Evolutionary conservation across 2,888 invertebrate species (phyloP).

Genomic region (Lysandra bellargus): DNA sequence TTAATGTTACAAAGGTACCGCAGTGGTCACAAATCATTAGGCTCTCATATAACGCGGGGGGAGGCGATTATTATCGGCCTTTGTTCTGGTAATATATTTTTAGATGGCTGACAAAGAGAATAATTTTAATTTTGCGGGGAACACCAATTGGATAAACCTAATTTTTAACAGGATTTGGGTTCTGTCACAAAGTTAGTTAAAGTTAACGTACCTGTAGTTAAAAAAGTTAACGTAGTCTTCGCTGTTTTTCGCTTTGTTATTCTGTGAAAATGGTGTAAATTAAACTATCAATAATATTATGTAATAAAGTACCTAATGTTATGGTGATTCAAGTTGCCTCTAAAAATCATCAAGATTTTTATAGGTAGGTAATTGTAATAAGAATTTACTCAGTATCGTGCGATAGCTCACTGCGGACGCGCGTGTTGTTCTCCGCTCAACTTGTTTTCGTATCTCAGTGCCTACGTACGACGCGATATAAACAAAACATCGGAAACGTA

Average conservation of each 20-base stretch:
- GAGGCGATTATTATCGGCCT: constrained; percentile 39
- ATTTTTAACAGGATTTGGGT: no score
- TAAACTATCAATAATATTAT: no score
- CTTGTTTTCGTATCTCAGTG: constrained; percentile 1
- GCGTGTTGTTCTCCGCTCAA: neutral
- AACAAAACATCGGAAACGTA: no score
- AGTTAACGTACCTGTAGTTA: no score
- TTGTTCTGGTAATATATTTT: constrained; percentile 37
- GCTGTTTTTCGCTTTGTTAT: no score
- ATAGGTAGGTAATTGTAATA: no score
- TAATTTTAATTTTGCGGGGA: constrained; percentile 23
- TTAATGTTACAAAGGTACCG: constrained; percentile 21
- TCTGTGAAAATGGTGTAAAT: no score
- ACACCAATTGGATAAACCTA: neutral
- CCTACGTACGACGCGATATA: neutral
- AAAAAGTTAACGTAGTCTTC: no score
- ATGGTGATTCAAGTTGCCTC: no score
- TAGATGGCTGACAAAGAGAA: constrained; percentile 20
- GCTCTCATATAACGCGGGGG: constrained; percentile 47
- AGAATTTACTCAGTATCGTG: neutral
- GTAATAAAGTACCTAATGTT: no score
- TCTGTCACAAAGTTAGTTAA: no score
- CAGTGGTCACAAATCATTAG: constrained; percentile 58
- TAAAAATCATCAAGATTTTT: no score
- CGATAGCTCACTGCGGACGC: constrained; percentile 8